Percentiles rank a stretch among this genome's conserved stretches.
Evolutionary conservation across 2,797 vertebrate genomes (phyloP).

Genomic region (Peromyscus attwateri): DNA sequence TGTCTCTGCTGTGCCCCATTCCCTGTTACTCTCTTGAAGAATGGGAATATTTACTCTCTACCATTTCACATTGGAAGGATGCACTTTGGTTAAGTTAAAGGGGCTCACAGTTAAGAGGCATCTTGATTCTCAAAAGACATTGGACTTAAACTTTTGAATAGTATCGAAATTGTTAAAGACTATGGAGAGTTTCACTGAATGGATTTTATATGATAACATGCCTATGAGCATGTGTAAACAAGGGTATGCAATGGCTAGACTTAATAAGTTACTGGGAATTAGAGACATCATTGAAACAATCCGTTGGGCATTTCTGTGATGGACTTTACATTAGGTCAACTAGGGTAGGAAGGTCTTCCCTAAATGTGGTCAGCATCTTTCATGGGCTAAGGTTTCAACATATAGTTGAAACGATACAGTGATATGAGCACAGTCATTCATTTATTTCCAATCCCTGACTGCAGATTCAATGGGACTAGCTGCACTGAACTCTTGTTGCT

Average conservation of each 20-base stretch:
- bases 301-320: background rate
- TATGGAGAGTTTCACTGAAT: background rate
- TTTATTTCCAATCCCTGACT: background rate
- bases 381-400: background rate
- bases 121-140: background rate
- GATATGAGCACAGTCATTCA: background rate
- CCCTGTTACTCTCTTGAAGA: background rate
- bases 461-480: background rate
- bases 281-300: background rate
- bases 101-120: background rate
- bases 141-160: background rate
- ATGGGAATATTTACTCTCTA: background rate
- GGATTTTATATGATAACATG: background rate
- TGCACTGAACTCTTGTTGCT: background rate
- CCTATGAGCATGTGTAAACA: background rate
- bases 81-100: background rate
- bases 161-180: background rate
- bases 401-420: background rate
- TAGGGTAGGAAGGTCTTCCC: too few species aligned
- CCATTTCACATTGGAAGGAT: background rate
- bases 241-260: background rate
- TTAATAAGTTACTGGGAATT: background rate
- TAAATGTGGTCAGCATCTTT: background rate
- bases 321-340: background rate
- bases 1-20: background rate